Percentiles rank a stretch among this genome's conserved stretches.
Evolutionary conservation across 64 coral and sea anemone genomes (phyloP).

Genomic region (Pachyseris speciosa): DNA sequence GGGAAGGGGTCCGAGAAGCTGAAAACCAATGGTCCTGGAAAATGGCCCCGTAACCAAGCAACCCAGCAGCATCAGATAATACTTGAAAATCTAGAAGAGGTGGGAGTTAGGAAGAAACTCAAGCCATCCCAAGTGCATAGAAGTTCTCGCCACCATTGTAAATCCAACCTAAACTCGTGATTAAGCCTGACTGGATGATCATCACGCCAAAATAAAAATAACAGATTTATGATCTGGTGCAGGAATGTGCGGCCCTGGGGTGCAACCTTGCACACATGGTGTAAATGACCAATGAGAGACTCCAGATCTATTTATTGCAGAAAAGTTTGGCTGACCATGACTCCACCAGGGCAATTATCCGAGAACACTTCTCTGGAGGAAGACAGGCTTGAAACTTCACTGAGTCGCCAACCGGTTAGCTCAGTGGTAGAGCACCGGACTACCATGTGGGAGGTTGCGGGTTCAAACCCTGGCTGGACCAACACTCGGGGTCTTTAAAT

Average conservation of each 20-base stretch:
- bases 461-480: no score
- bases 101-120: slow-evolving; percentile 37
- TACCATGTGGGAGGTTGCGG: no score
- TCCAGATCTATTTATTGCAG: background rate
- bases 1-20: background rate
- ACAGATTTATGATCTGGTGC: slow-evolving; percentile 14
- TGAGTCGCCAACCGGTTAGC: no score
- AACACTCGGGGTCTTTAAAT: no score
- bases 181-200: slow-evolving; percentile 64
- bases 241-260: slow-evolving; percentile 15
- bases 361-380: slow-evolving; percentile 15
- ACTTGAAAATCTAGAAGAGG: slow-evolving; percentile 36
- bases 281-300: slow-evolving; percentile 37
- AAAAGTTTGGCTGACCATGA: slow-evolving; percentile 4
- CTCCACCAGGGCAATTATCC: background rate
- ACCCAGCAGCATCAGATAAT: slow-evolving; percentile 27
- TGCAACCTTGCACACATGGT: slow-evolving; percentile 56
- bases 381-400: background rate
- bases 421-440: no score
- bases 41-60: slow-evolving; percentile 1
- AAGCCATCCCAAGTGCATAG: slow-evolving; percentile 31
- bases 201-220: slow-evolving; percentile 21
- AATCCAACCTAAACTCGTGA: slow-evolving; percentile 14
- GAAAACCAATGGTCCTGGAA: background rate
- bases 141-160: slow-evolving; percentile 55